Base-by-base conservation (phyloP, 2,888 invertebrate species). In the Metallyticus violacea region DNA sequence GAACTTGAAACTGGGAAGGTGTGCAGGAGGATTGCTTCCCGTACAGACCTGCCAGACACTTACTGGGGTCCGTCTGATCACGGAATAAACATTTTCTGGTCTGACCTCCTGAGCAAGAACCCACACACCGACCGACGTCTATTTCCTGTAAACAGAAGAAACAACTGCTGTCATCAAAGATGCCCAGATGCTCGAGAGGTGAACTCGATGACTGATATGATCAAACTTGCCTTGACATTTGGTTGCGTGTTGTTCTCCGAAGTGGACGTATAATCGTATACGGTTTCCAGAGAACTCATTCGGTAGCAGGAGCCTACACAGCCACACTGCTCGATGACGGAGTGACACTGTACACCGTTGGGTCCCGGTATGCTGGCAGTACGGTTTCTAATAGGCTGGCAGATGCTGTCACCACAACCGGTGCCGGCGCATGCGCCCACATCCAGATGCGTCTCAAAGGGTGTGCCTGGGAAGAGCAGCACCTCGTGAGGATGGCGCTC, bases 81-180 rank as follows among this genome's bases (percentile, higher is more conserved):
- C 91, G 89, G 83, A 87, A 87, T 77, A 86, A 30, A 40, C 88
- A 88, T 77, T 86, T 88, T 7, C 78, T 62, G 7, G 83, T 77
- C 29, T 85, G 85, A 1, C 77, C 91, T 0, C 90, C 90, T 7
- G 90, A 89, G 89, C 92, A 92, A 62, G 90, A 90, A 25, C 92
- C 92, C 81, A 91, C 90, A 87, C 92, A 92, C 86, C 91, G 90
- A 3, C 92, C 92, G 78, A 92, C 91, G 89, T 92, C 92, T 88
- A 92, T 92, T 89, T 91, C 90, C 92, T 92, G 86, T 77, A 87
- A 81, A 79, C 76, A 85, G 6, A 15, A 81, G n/a, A 40, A 79
- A 77, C n/a, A 40, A 15, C 27, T 26, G 15, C 28, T 26, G 5
- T 22, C 76, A 26, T 26, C 27, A 25, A n/a, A n/a, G n/a, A n/a